Conservation (phyloP, 2,888 invertebrate species). For the Nineta flava region DNA sequence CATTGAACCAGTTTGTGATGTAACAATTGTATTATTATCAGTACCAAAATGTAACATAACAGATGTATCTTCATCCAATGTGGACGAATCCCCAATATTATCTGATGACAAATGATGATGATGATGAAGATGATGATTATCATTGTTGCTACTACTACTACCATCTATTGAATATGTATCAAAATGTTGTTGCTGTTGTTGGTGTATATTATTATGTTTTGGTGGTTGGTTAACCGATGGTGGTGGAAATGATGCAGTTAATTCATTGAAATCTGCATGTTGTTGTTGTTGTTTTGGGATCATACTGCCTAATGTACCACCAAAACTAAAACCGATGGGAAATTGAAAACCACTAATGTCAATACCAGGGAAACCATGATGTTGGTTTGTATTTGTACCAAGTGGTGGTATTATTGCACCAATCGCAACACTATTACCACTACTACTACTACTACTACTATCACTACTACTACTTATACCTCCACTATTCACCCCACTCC, state of each 20-base stretch:
- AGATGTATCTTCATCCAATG: slow-evolving; percentile 21
- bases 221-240: slow-evolving; percentile 2
- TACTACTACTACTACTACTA: background rate
- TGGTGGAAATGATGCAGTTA: slow-evolving; percentile 26
- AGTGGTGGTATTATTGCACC: too few species aligned
- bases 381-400: too few species aligned
- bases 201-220: too few species aligned
- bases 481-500: too few species aligned
- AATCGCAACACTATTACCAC: background rate
- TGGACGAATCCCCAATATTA: background rate
- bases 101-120: slow-evolving; percentile 22
- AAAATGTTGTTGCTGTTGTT: background rate
- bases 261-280: slow-evolving; percentile 19
- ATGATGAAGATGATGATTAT: slow-evolving; percentile 17
- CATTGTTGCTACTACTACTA: background rate
- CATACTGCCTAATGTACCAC: background rate
- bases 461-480: background rate
- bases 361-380: background rate
- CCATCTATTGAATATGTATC: background rate
- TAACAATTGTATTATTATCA: slow-evolving; percentile 64
- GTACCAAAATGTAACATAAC: slow-evolving; percentile 63
- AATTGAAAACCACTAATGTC: slow-evolving; percentile 1
- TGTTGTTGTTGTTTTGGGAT: too few species aligned
- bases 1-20: slow-evolving; percentile 71
- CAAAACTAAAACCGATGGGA: background rate